Conservation (phyloP, 1,140 invertebrate species). For the Zaprionus inermis region DNA sequence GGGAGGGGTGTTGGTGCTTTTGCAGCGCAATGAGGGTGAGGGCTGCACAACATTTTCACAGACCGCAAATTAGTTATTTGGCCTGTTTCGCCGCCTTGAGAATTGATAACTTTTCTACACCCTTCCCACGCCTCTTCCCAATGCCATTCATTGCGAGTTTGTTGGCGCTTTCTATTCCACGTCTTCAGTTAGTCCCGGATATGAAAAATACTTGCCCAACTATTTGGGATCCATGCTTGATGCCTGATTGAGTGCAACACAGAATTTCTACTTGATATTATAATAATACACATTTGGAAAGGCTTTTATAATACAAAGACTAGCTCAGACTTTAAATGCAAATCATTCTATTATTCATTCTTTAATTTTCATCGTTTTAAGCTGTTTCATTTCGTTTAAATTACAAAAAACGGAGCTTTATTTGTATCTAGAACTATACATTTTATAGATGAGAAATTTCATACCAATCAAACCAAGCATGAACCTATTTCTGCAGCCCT, state of each 20-base stretch:
- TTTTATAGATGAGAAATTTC: no score
- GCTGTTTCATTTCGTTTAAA: no score
- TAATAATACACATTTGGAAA: no score
- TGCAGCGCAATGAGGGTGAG: neutral
- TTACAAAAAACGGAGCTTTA: no score
- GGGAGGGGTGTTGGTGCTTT: no score
- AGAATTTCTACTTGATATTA: neutral
- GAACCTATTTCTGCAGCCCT: no score
- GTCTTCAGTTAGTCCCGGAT: neutral
- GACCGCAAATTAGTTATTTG: conserved; percentile 58
- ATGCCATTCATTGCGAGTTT: neutral
- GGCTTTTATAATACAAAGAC: no score
- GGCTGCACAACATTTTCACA: conserved; percentile 50
- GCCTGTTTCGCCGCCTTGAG: conserved; percentile 15
- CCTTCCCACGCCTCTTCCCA: neutral
- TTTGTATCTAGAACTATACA: no score
- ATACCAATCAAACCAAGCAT: no score
- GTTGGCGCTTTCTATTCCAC: neutral
- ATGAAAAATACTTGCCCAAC: neutral
- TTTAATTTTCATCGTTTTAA: no score
- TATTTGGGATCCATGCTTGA: neutral
- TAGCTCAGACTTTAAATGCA: no score
- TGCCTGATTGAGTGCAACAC: neutral
- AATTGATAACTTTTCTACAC: neutral
- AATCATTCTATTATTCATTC: no score